Evolutionary conservation across 2,888 invertebrate species (phyloP).

Genomic region (Ectropis crepuscularia): DNA sequence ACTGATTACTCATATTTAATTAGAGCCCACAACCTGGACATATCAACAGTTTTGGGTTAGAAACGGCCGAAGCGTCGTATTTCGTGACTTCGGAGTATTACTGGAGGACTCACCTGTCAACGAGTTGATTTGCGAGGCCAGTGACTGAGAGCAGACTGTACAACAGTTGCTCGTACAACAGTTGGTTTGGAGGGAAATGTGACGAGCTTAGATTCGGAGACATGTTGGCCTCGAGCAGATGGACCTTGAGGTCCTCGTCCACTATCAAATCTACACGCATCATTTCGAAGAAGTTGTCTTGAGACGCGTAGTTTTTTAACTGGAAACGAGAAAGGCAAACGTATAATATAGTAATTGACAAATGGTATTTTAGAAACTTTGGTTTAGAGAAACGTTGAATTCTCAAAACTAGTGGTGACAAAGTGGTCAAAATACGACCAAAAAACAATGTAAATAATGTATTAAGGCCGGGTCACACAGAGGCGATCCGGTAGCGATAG

Average conservation of each 20-base stretch:
- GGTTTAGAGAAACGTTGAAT: background rate
- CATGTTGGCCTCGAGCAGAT: slow-evolving; percentile 98
- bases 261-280: slow-evolving; percentile 97
- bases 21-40: too few relatives aligned
- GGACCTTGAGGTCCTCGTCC: slow-evolving; percentile 93
- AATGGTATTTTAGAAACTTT: background rate
- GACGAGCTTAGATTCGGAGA: slow-evolving; percentile 98
- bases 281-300: slow-evolving; percentile 95
- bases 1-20: too few relatives aligned
- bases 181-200: slow-evolving; percentile 94
- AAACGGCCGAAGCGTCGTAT: too few relatives aligned
- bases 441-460: too few relatives aligned
- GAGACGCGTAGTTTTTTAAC: slow-evolving; percentile 78
- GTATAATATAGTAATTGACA: background rate
- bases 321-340: slow-evolving; percentile 44
- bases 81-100: too few relatives aligned
- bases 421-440: too few relatives aligned
- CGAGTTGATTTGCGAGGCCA: slow-evolving; percentile 85
- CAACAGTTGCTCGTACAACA: slow-evolving; percentile 96
- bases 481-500: too few relatives aligned
- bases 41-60: too few relatives aligned
- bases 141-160: slow-evolving; percentile 92
- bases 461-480: too few relatives aligned
- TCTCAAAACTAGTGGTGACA: too few relatives aligned
- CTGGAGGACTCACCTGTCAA: slow-evolving; percentile 39